Conservation (phyloP, 2,888 invertebrate genomes). For the Ferrisia virgata region DNA sequence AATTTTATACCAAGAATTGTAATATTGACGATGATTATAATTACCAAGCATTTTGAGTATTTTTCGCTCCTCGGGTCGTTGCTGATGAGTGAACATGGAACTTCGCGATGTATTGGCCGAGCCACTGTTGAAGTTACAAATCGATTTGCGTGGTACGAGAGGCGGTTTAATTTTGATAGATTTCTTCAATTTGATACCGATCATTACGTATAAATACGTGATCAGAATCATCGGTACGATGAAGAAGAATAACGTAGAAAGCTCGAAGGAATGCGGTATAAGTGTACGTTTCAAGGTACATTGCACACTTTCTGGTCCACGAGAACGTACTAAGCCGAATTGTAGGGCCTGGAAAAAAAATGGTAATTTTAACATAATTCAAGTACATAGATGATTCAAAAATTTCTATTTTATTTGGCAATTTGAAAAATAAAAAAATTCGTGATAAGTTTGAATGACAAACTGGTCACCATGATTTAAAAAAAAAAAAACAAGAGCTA, state of each 20-base stretch:
- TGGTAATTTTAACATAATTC: too few relatives aligned
- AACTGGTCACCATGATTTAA: too few relatives aligned
- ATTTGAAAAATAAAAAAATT: too few relatives aligned
- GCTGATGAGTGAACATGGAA: slow-evolving; percentile 17
- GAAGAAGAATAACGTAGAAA: slow-evolving; percentile 64
- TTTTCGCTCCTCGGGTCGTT: slow-evolving; percentile 61
- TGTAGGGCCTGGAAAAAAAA: slow-evolving; percentile 53
- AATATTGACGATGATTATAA: slow-evolving; percentile 47
- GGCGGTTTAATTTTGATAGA: slow-evolving; percentile 52
- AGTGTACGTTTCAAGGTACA: slow-evolving; percentile 53
- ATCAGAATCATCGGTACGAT: slow-evolving; percentile 63
- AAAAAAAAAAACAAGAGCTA: too few relatives aligned
- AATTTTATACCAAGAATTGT: too few relatives aligned
- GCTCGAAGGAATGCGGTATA: slow-evolving; percentile 58
- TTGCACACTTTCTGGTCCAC: slow-evolving; percentile 54
- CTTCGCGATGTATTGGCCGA: slow-evolving; percentile 36
- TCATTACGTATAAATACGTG: slow-evolving; percentile 59
- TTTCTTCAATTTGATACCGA: slow-evolving; percentile 56
- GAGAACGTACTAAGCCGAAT: slow-evolving; percentile 55
- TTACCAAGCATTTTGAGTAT: slow-evolving; percentile 76
- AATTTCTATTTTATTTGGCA: too few relatives aligned
- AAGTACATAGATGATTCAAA: too few relatives aligned
- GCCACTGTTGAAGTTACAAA: neutral
- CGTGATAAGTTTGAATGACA: too few relatives aligned
- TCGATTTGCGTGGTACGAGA: neutral